A percentile compares a stretch with the other conserved stretches of the same genome.
Conservation (phyloP, 1,140 invertebrate species). For the Tenebrio molitor region DNA sequence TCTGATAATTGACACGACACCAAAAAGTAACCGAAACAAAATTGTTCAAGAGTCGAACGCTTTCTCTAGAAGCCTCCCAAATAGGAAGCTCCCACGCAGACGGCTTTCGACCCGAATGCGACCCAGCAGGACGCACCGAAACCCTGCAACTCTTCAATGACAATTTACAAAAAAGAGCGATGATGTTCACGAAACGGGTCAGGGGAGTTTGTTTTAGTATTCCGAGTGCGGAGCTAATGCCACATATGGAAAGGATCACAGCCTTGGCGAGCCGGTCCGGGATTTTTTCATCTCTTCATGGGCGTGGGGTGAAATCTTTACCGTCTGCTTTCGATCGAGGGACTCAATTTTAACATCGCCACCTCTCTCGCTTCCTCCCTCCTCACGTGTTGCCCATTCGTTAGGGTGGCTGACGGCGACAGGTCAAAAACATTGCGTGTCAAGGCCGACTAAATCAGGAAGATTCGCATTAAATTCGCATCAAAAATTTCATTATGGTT, state of each 20-base stretch:
- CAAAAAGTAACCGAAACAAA: too few species aligned
- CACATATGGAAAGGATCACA: conserved; percentile 39
- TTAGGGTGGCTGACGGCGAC: neutral
- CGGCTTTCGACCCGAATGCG: conserved; percentile 14
- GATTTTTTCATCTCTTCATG: conserved; percentile 32
- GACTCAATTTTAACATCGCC: neutral
- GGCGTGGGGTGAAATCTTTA: conserved; percentile 25
- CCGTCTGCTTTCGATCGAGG: conserved; percentile 1
- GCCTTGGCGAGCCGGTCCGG: conserved; percentile 30
- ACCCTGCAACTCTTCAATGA: neutral
- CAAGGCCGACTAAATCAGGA: conserved; percentile 4
- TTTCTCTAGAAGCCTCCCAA: too few species aligned
- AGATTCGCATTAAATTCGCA: conserved; percentile 20
- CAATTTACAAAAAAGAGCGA: neutral
- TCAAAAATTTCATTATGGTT: too few species aligned
- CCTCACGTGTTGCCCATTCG: conserved; percentile 7
- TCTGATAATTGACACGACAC: neutral
- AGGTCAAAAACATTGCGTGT: conserved; percentile 19
- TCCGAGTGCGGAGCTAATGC: conserved; percentile 17
- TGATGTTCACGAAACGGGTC: neutral
- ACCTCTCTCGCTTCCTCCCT: neutral
- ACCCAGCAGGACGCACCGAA: too few species aligned
- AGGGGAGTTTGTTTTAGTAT: conserved; percentile 21
- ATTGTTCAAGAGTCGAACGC: too few species aligned
- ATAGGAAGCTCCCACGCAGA: conserved; percentile 2